Evolutionary conservation across 1,140 invertebrate genomes (phyloP).

Genomic region (Pygmarrhopalites habei): DNA sequence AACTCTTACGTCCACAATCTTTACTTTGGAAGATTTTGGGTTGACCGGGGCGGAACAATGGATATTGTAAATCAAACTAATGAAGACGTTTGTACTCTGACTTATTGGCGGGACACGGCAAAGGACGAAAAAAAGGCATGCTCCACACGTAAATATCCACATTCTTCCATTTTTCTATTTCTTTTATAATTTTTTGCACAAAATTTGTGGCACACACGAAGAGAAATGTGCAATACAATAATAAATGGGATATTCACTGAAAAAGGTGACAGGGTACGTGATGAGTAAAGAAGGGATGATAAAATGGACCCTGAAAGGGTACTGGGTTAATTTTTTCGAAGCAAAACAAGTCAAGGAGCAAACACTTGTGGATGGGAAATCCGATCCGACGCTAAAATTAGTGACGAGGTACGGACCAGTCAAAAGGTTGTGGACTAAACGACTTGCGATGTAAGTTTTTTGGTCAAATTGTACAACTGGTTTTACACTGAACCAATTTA

Average conservation of each 20-base stretch:
- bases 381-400: conserved; percentile 8
- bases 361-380: conserved; percentile 11
- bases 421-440: neutral
- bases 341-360: neutral
- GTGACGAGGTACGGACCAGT: neutral
- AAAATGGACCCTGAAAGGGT: conserved; percentile 53
- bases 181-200: too few species aligned
- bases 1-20: conserved; percentile 61
- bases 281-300: conserved; percentile 50
- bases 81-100: conserved; percentile 19
- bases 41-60: conserved; percentile 63
- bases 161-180: neutral
- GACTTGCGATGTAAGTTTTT: too few species aligned
- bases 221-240: too few species aligned
- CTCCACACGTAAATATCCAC: neutral
- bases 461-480: too few species aligned
- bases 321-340: conserved; percentile 10
- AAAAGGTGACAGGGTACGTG: conserved; percentile 58
- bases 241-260: too few species aligned
- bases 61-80: conserved; percentile 53
- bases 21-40: conserved; percentile 60
- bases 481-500: too few species aligned
- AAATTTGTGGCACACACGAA: too few species aligned
- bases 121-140: conserved; percentile 1
- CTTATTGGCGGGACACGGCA: conserved; percentile 6